Base-by-base conservation (phyloP, 2,888 invertebrate genomes). In the Exephanes ischioxanthus region DNA sequence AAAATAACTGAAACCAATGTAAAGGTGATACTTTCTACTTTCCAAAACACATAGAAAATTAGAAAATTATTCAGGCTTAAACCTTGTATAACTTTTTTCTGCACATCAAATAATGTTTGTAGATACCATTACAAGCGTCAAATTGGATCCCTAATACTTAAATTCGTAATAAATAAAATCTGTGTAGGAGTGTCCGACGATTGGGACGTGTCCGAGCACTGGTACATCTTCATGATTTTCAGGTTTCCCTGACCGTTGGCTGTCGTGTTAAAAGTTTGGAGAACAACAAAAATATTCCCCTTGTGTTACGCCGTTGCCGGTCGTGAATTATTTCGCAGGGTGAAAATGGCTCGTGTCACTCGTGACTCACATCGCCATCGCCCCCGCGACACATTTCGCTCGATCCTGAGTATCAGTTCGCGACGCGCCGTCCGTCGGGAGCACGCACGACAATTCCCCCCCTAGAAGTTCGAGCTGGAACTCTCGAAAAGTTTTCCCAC, bases 281-380 rank as follows among this genome's bases (percentile, higher is more conserved):
- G 51, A 61, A 58, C 22, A 73, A 37, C 16, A 41, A 37, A 45
- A 11, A 16, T 26, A 41, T 45, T 48, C 45, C 16, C 26, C 66
- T 58, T 37, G 45, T 45, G 80, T 79, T 84, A 66, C 84, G 86
- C 80, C 78, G 70, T 26, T 75, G 82, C 22, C 58, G 75, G 45
- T 58, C 83, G 72, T 87, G 76, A 87, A 87, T 87, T 87, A 87
- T 87, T 87, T 85, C 85, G 80, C 81, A 85, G 83, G 87, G 85
- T 87, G 86, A 41, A 41, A 87, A 87, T 87, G 85, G 83, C 79
- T 83, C 77, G 77, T 83, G 87, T 87, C 87, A 83, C 58, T 77
- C 71, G 87, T 87, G 87, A 87, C 87, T 87, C 87, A 87, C 85
- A 83, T 87, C 71, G 41, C 55, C 83, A 72, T 68, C 76, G 48